Conservation (phyloP, 2,113 vertebrate genomes). For the Falco punctatus region DNA sequence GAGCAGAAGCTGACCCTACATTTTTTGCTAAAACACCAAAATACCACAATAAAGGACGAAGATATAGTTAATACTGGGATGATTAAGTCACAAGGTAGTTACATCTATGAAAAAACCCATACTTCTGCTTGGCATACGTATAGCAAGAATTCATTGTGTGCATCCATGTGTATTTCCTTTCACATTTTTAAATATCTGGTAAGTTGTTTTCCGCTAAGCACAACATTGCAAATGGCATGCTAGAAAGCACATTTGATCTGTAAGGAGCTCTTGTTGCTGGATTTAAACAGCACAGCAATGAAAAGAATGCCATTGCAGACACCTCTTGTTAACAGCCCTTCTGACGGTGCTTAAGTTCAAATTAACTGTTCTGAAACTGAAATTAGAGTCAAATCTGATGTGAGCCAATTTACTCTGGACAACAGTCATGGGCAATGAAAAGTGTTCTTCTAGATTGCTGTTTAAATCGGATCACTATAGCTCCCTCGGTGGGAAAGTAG, state of each 20-base stretch:
- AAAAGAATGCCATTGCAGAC: constrained; percentile 18
- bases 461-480: constrained; percentile 40
- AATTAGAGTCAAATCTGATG: constrained; percentile 71
- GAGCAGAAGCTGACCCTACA: background rate
- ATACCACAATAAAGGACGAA: background rate
- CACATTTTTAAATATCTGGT: constrained; percentile 1
- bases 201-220: constrained; percentile 7
- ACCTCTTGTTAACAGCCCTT: constrained; percentile 49
- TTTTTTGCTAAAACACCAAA: background rate
- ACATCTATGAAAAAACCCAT: background rate
- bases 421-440: constrained; percentile 47
- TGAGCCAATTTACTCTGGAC: constrained; percentile 53
- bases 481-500: background rate
- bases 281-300: constrained; percentile 3
- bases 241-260: background rate
- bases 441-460: constrained; percentile 53
- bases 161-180: background rate
- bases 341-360: constrained; percentile 64
- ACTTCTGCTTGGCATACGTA: background rate
- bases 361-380: constrained; percentile 67
- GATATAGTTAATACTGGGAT: background rate
- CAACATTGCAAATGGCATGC: background rate
- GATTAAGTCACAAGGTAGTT: background rate
- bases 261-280: background rate
- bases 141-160: background rate